Evolutionary conservation across 2,797 vertebrate species (phyloP).

Genomic region (Onychomys torridus): DNA sequence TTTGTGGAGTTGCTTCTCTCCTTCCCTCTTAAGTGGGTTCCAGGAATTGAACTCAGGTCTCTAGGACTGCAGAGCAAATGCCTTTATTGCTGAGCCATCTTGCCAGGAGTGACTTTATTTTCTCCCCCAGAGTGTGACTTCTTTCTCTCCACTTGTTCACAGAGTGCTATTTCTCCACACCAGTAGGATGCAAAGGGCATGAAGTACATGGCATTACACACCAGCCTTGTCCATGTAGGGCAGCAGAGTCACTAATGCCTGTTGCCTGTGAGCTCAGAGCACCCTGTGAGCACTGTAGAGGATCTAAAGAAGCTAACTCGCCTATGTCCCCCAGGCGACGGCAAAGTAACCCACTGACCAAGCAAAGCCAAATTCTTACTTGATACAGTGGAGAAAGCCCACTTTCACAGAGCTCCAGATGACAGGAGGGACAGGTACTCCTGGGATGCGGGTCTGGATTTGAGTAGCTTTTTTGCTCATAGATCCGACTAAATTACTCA

Average conservation of each 20-base stretch:
- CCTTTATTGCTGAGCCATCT: neutral
- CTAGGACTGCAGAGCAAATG: neutral
- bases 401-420: fast-evolving
- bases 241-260: fast-evolving
- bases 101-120: fast-evolving
- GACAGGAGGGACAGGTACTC: fast-evolving
- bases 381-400: fast-evolving
- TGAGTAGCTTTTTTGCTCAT: fast-evolving
- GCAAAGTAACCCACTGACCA: fast-evolving
- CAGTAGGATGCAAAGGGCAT: fast-evolving
- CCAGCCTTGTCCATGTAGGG: fast-evolving
- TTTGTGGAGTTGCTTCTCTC: neutral
- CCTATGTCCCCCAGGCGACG: fast-evolving
- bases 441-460: fast-evolving
- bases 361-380: fast-evolving
- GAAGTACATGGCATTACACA: too few species aligned
- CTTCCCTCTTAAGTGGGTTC: neutral
- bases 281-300: fast-evolving
- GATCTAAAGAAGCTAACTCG: neutral
- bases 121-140: fast-evolving
- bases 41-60: neutral
- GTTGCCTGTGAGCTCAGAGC: fast-evolving
- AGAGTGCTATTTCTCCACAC: neutral
- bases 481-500: fast-evolving
- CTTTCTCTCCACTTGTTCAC: neutral